Percentiles rank a stretch among this genome's conserved stretches.
Evolutionary conservation across 1,140 invertebrate genomes (phyloP).

Genomic region (Meloidogyne floridensis): DNA sequence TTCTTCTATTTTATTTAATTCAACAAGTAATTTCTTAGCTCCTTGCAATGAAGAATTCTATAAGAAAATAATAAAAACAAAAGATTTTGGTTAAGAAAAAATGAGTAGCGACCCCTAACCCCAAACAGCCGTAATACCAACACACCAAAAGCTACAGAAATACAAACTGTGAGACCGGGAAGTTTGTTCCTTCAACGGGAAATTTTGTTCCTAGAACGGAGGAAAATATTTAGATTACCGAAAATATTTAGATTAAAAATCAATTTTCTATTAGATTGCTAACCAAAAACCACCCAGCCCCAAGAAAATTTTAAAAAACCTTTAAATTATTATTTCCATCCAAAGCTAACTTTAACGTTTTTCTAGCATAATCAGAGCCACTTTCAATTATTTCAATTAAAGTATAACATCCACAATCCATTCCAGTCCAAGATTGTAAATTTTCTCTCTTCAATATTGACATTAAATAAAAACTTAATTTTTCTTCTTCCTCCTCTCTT

Average conservation of each 20-base stretch:
- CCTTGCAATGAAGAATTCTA: constrained; percentile 35
- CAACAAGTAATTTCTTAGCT: constrained; percentile 16
- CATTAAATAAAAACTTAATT: constrained; percentile 47
- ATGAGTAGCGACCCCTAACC: too few species aligned
- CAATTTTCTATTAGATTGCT: too few species aligned
- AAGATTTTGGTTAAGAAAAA: not conserved
- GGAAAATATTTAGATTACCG: too few species aligned
- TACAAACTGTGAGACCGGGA: too few species aligned
- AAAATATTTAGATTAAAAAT: too few species aligned
- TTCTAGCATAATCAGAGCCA: constrained; percentile 31
- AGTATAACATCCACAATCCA: constrained; percentile 50
- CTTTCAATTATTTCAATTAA: constrained; percentile 42
- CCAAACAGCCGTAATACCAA: too few species aligned
- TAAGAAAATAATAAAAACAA: not conserved
- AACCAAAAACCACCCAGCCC: too few species aligned
- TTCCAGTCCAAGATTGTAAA: constrained; percentile 36
- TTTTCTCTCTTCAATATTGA: constrained; percentile 46
- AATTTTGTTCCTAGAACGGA: too few species aligned
- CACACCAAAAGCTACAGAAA: too few species aligned
- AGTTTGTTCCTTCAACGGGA: too few species aligned
- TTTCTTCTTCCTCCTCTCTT: constrained; percentile 19
- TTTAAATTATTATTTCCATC: not conserved
- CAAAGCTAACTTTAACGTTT: constrained; percentile 1
- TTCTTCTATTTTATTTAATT: not conserved
- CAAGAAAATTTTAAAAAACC: not conserved